Percentiles rank a stretch among this genome's conserved stretches.
Evolutionary conservation across 2,888 invertebrate species (phyloP).

Genomic region (Pyrocoelia pectoralis): DNA sequence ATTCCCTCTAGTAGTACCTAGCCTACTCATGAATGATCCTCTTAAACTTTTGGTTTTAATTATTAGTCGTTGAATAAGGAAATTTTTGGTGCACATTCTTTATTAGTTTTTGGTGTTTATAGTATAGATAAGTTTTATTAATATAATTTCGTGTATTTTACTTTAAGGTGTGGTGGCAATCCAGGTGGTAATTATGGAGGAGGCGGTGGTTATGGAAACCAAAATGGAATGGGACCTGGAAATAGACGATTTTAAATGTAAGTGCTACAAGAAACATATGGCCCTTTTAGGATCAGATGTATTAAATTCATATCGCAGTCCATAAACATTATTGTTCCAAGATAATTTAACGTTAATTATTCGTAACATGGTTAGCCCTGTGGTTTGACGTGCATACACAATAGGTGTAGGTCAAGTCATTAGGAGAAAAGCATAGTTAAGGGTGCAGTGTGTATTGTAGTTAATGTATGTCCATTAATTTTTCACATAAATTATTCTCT

Average conservation of each 20-base stretch:
- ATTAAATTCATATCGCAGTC: slow-evolving; percentile 32
- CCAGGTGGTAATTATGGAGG: slow-evolving; percentile 45
- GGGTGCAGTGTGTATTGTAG: slow-evolving; percentile 36
- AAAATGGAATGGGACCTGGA: slow-evolving; percentile 59
- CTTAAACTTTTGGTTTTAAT: too few species aligned
- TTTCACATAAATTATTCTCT: slow-evolving; percentile 32
- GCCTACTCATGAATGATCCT: too few species aligned
- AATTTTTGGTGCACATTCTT: too few species aligned
- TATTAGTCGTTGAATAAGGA: too few species aligned
- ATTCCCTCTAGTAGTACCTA: too few species aligned
- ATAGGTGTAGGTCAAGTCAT: slow-evolving; percentile 38
- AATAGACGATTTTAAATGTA: slow-evolving; percentile 56
- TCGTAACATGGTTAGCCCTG: slow-evolving; percentile 26
- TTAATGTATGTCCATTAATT: slow-evolving; percentile 24
- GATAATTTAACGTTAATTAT: slow-evolving; percentile 18
- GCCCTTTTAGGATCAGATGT: slow-evolving; percentile 39
- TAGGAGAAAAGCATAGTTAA: slow-evolving; percentile 34
- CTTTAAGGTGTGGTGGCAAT: slow-evolving; percentile 55
- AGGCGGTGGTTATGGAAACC: slow-evolving; percentile 59
- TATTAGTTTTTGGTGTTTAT: slow-evolving; percentile 33
- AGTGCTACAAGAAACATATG: slow-evolving; percentile 47
- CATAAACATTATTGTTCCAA: slow-evolving; percentile 17
- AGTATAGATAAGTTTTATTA: too few species aligned
- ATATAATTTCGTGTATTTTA: slow-evolving; percentile 45
- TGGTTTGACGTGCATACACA: slow-evolving; percentile 34